Percentiles rank a stretch among this genome's conserved stretches.
Evolutionary conservation across 2,888 invertebrate genomes (phyloP).

Genomic region (Drosophila setosimentum): DNA sequence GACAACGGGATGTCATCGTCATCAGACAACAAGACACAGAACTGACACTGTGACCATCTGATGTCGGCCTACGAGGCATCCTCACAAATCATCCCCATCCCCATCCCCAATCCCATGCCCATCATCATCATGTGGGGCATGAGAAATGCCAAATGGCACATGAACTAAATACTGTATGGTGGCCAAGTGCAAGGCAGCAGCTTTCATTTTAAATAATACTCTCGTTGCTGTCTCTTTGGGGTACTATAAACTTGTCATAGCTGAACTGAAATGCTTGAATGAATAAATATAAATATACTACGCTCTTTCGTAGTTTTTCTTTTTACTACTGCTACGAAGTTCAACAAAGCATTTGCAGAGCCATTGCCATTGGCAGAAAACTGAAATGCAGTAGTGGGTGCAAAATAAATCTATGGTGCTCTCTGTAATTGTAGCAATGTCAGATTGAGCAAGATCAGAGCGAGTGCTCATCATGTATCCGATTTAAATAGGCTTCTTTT

Average conservation of each 20-base stretch:
- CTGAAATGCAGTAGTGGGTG: neutral
- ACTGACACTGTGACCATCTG: neutral
- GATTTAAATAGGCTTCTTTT: no score
- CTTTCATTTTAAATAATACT: slow-evolving; percentile 26
- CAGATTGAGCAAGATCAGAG: neutral
- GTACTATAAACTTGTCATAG: neutral
- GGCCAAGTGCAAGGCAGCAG: slow-evolving; percentile 54
- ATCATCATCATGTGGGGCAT: slow-evolving; percentile 9
- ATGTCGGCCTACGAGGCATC: slow-evolving; percentile 14
- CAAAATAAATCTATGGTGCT: neutral
- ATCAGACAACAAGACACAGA: slow-evolving; percentile 25
- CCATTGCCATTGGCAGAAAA: no score
- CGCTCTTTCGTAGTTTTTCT: neutral
- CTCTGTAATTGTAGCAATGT: neutral
- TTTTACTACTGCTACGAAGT: neutral
- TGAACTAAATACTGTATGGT: slow-evolving; percentile 16
- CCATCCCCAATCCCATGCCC: neutral
- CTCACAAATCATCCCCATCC: neutral
- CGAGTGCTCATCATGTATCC: neutral
- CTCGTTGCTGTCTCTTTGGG: neutral
- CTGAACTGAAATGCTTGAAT: neutral
- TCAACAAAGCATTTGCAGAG: neutral
- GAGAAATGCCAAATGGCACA: slow-evolving; percentile 23
- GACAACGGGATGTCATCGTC: slow-evolving; percentile 47
- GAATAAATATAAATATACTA: neutral